Evolutionary conservation across 2,113 vertebrate genomes (phyloP), one percentile per base, ranked within the genome.

Genomic region (Calypte anna): DNA sequence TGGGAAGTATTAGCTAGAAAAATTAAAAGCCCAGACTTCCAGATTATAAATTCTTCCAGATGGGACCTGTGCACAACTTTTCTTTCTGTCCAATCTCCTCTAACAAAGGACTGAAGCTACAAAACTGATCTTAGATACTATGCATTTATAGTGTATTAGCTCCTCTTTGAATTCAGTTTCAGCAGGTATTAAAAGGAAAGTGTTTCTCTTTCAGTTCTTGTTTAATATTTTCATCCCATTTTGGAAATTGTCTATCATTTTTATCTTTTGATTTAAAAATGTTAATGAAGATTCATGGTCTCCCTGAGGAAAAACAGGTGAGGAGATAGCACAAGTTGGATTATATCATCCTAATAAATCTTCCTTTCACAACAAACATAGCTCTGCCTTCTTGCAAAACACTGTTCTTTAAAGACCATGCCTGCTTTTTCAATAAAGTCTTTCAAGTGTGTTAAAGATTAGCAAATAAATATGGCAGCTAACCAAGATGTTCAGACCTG

Each of bases 281-380:
- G 93, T 93, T 98, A 96, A 96, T 95, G 94, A 96, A 96, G 96
- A 97, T 91, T 96, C 93, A 97, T 94, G 94, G 91, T 64, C 91
- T 95, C 96, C 97, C 97, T 96, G 92, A 98, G 97, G 97, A 97
- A 97, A 98, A 98, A 97, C 97, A 98, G 98, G 97, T 98, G 97
- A 98, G 95, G 85, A 96, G 96, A 96, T 58, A 96, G 87, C 46
- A 64, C 83, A 73, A 88, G 80, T 54, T 22, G 86, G 87, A 95
- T 97, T 96, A 96, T 97, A 97, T 97, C 93, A 96, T 92, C 85
- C 82, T 87, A 94, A 92, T 97, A 98, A 98, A 98, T 97, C 92
- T 94, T 70, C 91, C 94, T 97, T 96, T 96, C 92, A 96, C 97
- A 97, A 96, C 88, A 97, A 96, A 92, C 90, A 96, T 46, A 92